Conservation (phyloP, 2,113 vertebrate species). For the Xiphorhynchus elegans region DNA sequence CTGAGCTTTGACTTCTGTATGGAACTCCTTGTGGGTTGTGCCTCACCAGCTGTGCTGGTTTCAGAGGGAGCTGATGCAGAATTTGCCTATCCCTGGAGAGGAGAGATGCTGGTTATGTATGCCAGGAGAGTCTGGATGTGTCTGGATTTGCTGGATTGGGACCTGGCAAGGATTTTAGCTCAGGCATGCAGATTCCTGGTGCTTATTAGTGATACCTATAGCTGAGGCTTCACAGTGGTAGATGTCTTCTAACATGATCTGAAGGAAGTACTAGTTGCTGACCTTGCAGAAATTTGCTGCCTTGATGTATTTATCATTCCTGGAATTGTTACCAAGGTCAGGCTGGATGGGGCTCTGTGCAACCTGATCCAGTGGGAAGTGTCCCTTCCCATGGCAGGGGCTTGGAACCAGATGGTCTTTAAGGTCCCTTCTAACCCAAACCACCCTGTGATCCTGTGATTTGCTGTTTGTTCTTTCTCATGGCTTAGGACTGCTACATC, state of each 20-base stretch:
- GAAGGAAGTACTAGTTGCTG: neutral
- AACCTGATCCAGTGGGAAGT: neutral
- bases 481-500: neutral
- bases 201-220: neutral
- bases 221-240: neutral
- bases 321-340: neutral
- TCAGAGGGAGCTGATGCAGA: neutral
- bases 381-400: no score
- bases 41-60: neutral
- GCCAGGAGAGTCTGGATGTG: accelerated
- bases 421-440: neutral
- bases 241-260: neutral
- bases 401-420: neutral
- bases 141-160: neutral
- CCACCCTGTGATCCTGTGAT: neutral
- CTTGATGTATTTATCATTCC: neutral
- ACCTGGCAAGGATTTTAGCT: neutral
- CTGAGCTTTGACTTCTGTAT: neutral
- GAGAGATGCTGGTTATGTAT: neutral
- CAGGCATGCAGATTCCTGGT: neutral
- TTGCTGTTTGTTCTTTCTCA: neutral
- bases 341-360: neutral
- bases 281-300: neutral
- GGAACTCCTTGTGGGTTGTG: neutral
- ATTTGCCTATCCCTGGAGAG: neutral